These are phyloP conservation scores for Ceuthmochares aereus DNA, from an alignment of 2,113 vertebrate species.

Conservation along the genomic window DNA sequence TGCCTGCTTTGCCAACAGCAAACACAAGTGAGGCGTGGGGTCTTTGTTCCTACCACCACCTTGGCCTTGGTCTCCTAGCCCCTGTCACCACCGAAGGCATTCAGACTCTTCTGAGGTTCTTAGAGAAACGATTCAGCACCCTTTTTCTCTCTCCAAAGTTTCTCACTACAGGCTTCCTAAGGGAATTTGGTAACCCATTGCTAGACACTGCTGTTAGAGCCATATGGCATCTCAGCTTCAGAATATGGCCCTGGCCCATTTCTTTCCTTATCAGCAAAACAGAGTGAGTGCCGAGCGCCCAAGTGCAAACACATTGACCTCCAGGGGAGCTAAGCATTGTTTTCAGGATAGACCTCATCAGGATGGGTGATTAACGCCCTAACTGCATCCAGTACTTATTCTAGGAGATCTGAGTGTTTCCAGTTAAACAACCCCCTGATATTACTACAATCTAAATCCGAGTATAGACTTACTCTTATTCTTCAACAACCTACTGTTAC, in stretches of 20 bases:
- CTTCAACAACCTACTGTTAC: constrained; percentile 44
- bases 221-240: not conserved
- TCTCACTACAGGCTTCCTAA: not conserved
- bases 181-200: not conserved
- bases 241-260: not conserved
- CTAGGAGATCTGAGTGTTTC: not conserved
- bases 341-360: not conserved
- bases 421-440: not conserved
- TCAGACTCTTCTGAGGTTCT: not conserved
- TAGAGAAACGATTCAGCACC: not conserved
- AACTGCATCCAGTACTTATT: not conserved
- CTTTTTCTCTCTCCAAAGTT: not conserved
- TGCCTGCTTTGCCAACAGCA: not conserved
- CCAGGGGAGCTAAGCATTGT: not conserved
- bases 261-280: not conserved
- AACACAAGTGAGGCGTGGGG: not conserved
- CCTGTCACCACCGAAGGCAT: not conserved
- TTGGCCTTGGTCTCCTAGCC: not conserved
- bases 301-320: not conserved
- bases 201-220: not conserved
- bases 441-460: not conserved
- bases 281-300: too few species aligned
- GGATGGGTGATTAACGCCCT: not conserved
- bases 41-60: not conserved
- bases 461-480: constrained; percentile 39